These are phyloP conservation scores for Orthosia cruda DNA, from an alignment of 2,888 invertebrate species.

Conservation along the genomic window DNA sequence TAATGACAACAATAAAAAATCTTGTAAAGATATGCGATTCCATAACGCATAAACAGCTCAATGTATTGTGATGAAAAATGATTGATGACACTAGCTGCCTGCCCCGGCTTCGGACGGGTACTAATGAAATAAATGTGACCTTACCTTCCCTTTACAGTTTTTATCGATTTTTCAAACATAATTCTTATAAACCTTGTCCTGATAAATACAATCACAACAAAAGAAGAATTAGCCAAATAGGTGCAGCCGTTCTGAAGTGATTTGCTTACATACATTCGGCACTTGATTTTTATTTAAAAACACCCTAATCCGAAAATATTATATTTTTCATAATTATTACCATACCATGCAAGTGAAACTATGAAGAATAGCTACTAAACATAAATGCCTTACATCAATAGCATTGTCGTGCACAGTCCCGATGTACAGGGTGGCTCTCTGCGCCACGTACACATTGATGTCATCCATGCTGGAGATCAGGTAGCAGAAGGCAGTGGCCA, in stretches of 20 bases:
- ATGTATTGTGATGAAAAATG: not conserved
- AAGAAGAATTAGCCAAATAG: no score
- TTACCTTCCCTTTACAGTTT: no score
- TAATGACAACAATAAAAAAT: no score
- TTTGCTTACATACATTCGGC: no score
- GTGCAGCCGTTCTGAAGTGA: no score
- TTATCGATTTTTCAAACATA: no score
- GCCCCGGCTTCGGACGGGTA: no score
- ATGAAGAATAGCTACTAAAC: not conserved
- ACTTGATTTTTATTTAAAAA: no score
- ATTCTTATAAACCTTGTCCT: no score
- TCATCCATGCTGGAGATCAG: constrained; percentile 99
- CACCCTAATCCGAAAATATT: not conserved
- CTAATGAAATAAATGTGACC: no score
- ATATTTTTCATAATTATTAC: not conserved
- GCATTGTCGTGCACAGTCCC: constrained; percentile 98
- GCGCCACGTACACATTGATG: constrained; percentile 98
- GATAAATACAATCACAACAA: no score
- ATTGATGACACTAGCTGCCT: no score
- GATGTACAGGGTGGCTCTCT: constrained; percentile 97
- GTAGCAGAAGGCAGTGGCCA: constrained; percentile 99
- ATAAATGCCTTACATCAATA: constrained; percentile 92
- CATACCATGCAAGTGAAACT: not conserved
- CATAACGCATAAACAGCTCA: not conserved
- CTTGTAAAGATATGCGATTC: not conserved